A percentile compares a stretch with the other conserved stretches of the same genome.
These are phyloP conservation scores for Oryzias dopingdopingensis DNA, from an alignment of 2,797 vertebrate species.

Conservation along the genomic window DNA sequence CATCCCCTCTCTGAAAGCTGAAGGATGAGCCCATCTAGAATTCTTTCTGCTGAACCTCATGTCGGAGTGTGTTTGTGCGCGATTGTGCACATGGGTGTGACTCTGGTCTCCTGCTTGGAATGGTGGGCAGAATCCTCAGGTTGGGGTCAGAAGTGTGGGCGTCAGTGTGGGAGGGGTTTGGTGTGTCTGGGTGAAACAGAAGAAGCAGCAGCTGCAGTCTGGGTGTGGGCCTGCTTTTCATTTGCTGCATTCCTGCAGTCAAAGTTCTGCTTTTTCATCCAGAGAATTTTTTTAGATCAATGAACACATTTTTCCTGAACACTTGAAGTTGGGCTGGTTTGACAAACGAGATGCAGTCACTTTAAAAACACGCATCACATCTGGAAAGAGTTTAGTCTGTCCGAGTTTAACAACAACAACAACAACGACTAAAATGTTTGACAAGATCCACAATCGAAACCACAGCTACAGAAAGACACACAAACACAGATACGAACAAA, in stretches of 20 bases:
- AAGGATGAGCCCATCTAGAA: conserved; percentile 52
- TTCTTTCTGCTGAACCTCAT: conserved; percentile 31
- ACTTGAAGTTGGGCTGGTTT: too few species aligned
- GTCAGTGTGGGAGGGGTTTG: neutral
- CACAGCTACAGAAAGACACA: too few species aligned
- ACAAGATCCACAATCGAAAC: too few species aligned
- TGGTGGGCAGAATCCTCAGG: too few species aligned
- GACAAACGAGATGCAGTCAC: neutral
- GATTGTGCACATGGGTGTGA: conserved; percentile 8
- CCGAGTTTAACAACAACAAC: too few species aligned
- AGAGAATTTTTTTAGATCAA: conserved; percentile 10
- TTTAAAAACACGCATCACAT: too few species aligned
- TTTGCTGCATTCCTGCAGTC: neutral
- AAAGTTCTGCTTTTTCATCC: conserved; percentile 1
- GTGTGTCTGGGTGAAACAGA: neutral
- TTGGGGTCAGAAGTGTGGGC: too few species aligned
- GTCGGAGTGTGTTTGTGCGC: neutral
- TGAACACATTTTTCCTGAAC: too few species aligned
- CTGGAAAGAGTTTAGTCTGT: too few species aligned
- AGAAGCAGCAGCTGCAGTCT: neutral
- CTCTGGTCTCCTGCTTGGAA: neutral
- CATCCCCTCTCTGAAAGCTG: conserved; percentile 11
- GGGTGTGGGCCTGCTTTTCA: conserved; percentile 8
- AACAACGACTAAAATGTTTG: too few species aligned
- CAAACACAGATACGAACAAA: too few species aligned